These are phyloP conservation scores for Ypsolopha scabrella DNA, from an alignment of 2,888 invertebrate species.

Conservation along the genomic window DNA sequence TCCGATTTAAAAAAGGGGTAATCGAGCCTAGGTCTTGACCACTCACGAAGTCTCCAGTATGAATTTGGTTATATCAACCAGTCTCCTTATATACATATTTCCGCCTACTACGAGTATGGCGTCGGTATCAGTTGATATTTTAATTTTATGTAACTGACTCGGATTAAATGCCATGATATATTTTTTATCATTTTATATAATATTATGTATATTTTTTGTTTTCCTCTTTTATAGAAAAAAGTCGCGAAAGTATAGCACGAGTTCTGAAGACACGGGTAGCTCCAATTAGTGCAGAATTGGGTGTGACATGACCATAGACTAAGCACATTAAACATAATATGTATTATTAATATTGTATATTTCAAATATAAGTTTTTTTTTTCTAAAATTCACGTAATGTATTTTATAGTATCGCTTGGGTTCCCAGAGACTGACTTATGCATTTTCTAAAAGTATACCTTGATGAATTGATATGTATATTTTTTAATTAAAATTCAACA, in stretches of 20 bases:
- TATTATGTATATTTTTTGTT: conserved; percentile 31
- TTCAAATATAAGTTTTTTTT: too few relatives aligned
- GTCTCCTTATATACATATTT: too few relatives aligned
- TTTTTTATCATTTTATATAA: conserved; percentile 18
- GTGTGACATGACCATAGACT: conserved; percentile 25
- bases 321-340: conserved; percentile 9
- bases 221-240: conserved; percentile 66
- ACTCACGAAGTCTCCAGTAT: too few relatives aligned
- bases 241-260: conserved; percentile 61
- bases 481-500: background rate
- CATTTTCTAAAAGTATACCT: background rate
- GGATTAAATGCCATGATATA: too few relatives aligned
- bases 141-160: too few relatives aligned
- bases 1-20: too few relatives aligned
- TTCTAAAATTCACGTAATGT: background rate
- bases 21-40: too few relatives aligned
- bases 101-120: too few relatives aligned
- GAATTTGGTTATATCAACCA: too few relatives aligned
- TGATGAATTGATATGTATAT: background rate
- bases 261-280: conserved; percentile 60
- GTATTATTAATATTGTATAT: background rate
- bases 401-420: background rate
- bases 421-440: background rate
- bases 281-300: conserved; percentile 52
- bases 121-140: too few relatives aligned